phyloP scores from a whole-genome alignment of 2,797 vertebrate genomes.

The Diceros bicornis region DNA sequence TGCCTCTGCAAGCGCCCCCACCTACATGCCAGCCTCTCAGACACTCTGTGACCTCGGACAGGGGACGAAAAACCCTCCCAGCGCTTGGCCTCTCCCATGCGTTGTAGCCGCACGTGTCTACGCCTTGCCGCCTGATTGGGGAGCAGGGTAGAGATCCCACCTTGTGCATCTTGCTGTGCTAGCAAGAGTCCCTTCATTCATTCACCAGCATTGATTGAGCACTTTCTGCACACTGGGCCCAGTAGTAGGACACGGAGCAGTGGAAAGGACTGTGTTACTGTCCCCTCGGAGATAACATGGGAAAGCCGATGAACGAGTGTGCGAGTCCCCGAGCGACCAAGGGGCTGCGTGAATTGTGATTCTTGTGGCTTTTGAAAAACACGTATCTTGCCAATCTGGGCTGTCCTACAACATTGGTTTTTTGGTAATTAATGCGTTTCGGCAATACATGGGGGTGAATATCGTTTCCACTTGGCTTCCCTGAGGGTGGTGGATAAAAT shows the following conservation, averaged over 20 bases:
- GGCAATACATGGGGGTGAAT: not conserved
- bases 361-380: not conserved
- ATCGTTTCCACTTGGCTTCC: slow-evolving; percentile 39
- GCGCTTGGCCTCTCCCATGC: accelerated
- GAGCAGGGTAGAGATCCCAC: accelerated
- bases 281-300: accelerated
- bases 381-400: accelerated
- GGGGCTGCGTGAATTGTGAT: accelerated
- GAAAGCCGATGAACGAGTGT: accelerated
- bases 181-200: accelerated
- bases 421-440: not conserved
- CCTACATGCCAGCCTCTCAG: accelerated
- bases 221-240: accelerated
- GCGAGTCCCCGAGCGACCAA: accelerated
- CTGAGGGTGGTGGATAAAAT: slow-evolving; percentile 21
- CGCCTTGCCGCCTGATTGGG: accelerated
- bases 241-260: accelerated
- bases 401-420: not conserved
- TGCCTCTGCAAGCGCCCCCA: not conserved
- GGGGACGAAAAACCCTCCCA: not conserved
- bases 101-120: accelerated
- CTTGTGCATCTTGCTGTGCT: accelerated
- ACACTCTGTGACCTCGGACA: too few species aligned
- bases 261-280: accelerated
- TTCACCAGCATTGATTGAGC: accelerated